Percentiles rank a stretch among this genome's conserved stretches.
Evolutionary conservation across 2,888 invertebrate species (phyloP).

Genomic region (Leptinotarsa peninsularis): DNA sequence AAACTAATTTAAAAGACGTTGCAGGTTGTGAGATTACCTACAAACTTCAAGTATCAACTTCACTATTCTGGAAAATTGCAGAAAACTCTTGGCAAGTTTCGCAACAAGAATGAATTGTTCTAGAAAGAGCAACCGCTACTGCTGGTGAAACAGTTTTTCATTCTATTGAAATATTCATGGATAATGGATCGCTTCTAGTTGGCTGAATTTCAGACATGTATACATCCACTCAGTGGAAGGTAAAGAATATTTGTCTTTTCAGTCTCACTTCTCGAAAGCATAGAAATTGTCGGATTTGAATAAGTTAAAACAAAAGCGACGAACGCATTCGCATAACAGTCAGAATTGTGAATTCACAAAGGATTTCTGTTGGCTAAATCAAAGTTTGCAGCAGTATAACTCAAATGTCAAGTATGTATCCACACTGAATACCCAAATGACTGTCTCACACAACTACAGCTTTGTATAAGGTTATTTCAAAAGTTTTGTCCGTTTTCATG

Average conservation of each 20-base stretch:
- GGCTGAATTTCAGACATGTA: constrained; percentile 5
- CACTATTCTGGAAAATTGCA: background rate
- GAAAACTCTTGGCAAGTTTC: background rate
- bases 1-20: too few relatives aligned
- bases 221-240: background rate
- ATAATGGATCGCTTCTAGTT: constrained; percentile 9
- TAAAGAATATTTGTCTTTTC: constrained; percentile 3
- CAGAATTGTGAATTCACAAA: constrained; percentile 4
- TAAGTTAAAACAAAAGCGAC: constrained; percentile 5
- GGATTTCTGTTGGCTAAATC: constrained; percentile 2
- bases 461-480: too few relatives aligned
- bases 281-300: constrained; percentile 10
- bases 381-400: background rate
- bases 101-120: background rate
- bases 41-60: background rate
- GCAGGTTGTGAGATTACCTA: too few relatives aligned
- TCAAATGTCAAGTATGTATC: background rate
- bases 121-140: background rate
- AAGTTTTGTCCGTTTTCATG: too few relatives aligned
- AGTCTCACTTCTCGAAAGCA: background rate
- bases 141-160: constrained; percentile 4
- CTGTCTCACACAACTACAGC: background rate
- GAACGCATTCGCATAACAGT: background rate
- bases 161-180: constrained; percentile 6
- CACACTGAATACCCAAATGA: background rate